These are phyloP conservation scores for Metopolophium dirhodum DNA, from an alignment of 1,140 invertebrate species.

Conservation along the genomic window DNA sequence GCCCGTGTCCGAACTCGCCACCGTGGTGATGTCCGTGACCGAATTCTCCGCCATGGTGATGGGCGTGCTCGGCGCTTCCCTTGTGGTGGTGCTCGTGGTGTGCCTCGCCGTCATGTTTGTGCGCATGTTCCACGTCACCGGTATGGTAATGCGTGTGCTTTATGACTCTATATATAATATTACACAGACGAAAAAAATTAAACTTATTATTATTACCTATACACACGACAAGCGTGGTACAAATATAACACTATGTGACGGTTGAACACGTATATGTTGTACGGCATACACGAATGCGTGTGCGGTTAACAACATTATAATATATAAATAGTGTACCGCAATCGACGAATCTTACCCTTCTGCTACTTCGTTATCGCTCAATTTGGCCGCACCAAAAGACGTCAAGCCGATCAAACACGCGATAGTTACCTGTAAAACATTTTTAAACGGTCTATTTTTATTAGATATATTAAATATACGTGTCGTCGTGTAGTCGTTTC, in stretches of 20 bases:
- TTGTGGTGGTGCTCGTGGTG: constrained; percentile 59
- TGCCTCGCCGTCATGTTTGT: constrained; percentile 59
- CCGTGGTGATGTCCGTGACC: constrained; percentile 58
- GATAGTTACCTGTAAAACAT: constrained; percentile 50
- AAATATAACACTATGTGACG: not conserved
- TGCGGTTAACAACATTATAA: not conserved
- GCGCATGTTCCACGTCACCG: constrained; percentile 58
- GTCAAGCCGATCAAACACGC: constrained; percentile 44
- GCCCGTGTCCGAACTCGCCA: constrained; percentile 57
- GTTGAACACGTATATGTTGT: not conserved
- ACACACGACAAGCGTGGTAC: not conserved
- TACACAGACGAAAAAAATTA: not conserved
- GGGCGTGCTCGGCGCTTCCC: constrained; percentile 58
- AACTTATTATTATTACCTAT: not conserved
- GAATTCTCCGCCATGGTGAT: constrained; percentile 58
- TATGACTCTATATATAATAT: constrained; percentile 54
- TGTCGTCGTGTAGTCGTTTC: not conserved
- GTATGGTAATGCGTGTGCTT: constrained; percentile 59
- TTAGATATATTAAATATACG: not conserved
- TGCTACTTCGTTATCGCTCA: constrained; percentile 48
- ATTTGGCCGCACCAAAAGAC: constrained; percentile 36
- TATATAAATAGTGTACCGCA: not conserved
- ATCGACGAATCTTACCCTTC: constrained; percentile 52
- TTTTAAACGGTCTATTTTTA: constrained; percentile 30
- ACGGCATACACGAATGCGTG: not conserved